Base-by-base conservation (phyloP, 2,113 vertebrate genomes). In the Myotis yumanensis region DNA sequence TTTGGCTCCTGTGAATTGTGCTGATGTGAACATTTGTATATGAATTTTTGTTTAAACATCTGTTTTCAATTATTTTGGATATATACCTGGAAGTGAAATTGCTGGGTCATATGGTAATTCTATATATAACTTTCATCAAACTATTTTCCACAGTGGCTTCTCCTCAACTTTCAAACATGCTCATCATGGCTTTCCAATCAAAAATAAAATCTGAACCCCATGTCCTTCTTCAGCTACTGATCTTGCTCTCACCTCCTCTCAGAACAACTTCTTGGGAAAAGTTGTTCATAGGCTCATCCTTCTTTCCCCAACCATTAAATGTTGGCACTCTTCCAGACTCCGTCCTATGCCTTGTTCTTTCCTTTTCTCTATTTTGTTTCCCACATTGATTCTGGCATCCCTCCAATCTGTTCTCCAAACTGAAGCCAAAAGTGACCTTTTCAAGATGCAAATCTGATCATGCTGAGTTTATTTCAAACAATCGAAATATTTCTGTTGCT, bases 391-490 rank as follows among this genome's bases (percentile, higher is more conserved):
- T 87, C 66, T 85, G 95, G 35, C 59, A 68, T 22, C 17, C 37
- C 28, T 91, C 51, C n/a, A 23, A 6, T 59, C 52, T 80, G 23
- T 84, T 85, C 32, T 79, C 80, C 80, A 68, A 72, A 94, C 20
- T 86, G 15, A 17, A 83, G 20, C 20, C 72, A 71, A 2, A 3
- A 28, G 12, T 80, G 52, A 89, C 64, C 89, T 94, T 96, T 90
- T 72, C 64, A 93, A 94, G 94, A 87, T 81, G 76, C 66, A 90
- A 80, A 81, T 95, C 57, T 83, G 43, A 91, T 71, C 30, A 68
- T 51, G 25, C 48, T n/a, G 75, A 37, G 12, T 10, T 46, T 64
- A 7, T 91, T 77, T 71, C 59, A 87, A 86, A 76, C 52, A 81
- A 62, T 54, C 32, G n/a, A 51, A 80, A 66, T 25, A 87, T 81